phyloP scores from a whole-genome alignment of 2,113 vertebrate genomes.

The Litocranius walleri region DNA sequence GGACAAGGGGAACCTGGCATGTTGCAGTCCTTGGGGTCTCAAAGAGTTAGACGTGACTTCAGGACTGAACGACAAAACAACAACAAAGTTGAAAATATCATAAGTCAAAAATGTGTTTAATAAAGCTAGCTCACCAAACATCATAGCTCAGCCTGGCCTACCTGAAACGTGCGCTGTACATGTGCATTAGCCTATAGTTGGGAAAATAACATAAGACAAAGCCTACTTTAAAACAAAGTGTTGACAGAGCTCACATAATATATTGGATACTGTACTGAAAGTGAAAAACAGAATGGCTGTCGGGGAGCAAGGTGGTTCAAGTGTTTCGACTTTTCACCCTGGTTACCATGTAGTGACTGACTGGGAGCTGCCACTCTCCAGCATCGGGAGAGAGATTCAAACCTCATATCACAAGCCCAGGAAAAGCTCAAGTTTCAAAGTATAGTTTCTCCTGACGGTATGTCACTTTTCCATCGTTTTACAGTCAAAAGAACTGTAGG shows the following conservation, averaged over 20 bases:
- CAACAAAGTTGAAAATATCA: neutral
- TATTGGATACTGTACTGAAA: neutral
- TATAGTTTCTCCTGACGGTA: neutral
- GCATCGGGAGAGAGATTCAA: neutral
- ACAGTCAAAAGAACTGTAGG: neutral
- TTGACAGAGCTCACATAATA: neutral
- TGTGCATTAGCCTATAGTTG: neutral
- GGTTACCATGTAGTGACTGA: accelerated
- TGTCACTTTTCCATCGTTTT: neutral
- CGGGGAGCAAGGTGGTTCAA: neutral
- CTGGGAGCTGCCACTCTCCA: neutral
- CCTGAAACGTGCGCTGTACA: accelerated
- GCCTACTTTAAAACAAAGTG: neutral
- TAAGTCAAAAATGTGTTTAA: neutral
- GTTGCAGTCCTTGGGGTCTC: neutral
- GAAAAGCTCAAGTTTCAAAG: neutral
- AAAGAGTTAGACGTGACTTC: neutral
- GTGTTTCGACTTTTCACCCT: neutral
- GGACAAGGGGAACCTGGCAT: neutral
- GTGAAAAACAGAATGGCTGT: neutral
- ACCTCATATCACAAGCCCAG: neutral
- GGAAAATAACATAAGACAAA: neutral
- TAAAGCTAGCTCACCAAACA: neutral
- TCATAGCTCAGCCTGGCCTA: neutral
- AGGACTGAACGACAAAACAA: neutral